Conservation (phyloP, 2,113 vertebrate species). For the Lycocorax pyrrhopterus region DNA sequence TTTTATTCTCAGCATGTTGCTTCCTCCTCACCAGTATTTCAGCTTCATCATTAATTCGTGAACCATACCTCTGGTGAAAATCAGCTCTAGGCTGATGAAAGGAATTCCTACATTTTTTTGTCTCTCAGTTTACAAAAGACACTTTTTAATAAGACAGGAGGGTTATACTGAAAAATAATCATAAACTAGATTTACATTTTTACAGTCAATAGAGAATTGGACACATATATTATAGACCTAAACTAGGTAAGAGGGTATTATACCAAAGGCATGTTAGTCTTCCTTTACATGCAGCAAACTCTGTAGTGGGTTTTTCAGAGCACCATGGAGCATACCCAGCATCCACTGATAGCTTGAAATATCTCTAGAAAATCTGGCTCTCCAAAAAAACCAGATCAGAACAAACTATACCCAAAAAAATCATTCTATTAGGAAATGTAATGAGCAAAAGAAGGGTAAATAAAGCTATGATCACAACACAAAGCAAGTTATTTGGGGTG, state of each 20-base stretch:
- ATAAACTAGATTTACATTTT: neutral
- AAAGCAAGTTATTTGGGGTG: neutral
- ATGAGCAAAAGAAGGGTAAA: neutral
- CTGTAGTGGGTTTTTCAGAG: neutral
- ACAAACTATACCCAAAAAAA: neutral
- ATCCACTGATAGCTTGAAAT: neutral
- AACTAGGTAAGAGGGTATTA: neutral
- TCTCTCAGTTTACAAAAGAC: neutral
- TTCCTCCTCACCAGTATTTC: conserved; percentile 6
- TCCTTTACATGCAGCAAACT: neutral
- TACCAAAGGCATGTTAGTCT: neutral
- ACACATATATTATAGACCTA: neutral
- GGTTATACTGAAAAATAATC: neutral
- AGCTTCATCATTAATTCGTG: conserved; percentile 39
- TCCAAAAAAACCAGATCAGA: neutral
- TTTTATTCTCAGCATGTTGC: conserved; percentile 43
- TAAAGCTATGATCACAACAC: neutral
- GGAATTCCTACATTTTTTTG: neutral
- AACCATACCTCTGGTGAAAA: conserved; percentile 13
- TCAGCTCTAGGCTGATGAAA: neutral
- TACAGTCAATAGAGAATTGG: neutral
- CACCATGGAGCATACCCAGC: neutral
- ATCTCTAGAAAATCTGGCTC: neutral
- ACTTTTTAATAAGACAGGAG: neutral
- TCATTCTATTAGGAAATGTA: neutral